A percentile compares a stretch with the other conserved stretches of the same genome.
These are phyloP conservation scores for Erpetoichthys calabaricus DNA, from an alignment of 2,797 vertebrate genomes.

Conservation along the genomic window DNA sequence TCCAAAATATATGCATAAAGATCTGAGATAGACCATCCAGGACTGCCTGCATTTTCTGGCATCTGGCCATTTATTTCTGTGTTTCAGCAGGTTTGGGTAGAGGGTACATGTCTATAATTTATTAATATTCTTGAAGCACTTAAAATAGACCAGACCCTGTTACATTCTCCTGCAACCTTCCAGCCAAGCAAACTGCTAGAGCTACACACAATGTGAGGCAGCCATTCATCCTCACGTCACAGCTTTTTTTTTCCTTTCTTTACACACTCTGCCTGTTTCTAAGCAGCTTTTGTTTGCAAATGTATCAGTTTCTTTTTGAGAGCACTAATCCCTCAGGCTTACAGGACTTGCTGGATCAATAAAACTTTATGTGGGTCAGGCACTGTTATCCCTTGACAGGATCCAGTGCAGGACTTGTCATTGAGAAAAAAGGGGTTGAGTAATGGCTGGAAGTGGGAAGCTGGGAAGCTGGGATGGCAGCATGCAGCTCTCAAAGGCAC, in stretches of 20 bases:
- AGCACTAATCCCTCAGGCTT: conserved; percentile 25
- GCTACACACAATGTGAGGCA: not conserved
- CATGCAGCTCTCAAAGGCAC: too few species aligned
- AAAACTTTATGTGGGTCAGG: conserved; percentile 45
- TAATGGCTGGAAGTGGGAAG: conserved; percentile 30
- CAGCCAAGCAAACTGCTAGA: not conserved
- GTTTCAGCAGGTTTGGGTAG: too few species aligned
- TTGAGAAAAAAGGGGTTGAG: conserved; percentile 26
- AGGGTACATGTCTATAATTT: too few species aligned
- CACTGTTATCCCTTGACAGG: conserved; percentile 29
- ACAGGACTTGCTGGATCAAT: conserved; percentile 31
- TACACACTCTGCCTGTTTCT: conserved; percentile 13
- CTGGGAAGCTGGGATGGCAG: conserved; percentile 7
- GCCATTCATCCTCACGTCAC: not conserved
- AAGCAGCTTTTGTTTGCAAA: conserved; percentile 25
- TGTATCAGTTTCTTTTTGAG: conserved; percentile 23
- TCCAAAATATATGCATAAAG: too few species aligned
- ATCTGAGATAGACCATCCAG: too few species aligned
- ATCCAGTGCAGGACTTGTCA: conserved; percentile 20
- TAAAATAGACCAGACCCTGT: too few species aligned
- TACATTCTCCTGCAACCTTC: too few species aligned
- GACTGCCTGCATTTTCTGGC: too few species aligned
- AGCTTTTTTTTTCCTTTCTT: not conserved
- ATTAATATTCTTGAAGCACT: too few species aligned
- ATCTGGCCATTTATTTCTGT: too few species aligned